Percentiles rank a stretch among this genome's conserved stretches.
phyloP scores from a whole-genome alignment of 2,888 invertebrate species.

The Amblyjoppa proteus region DNA sequence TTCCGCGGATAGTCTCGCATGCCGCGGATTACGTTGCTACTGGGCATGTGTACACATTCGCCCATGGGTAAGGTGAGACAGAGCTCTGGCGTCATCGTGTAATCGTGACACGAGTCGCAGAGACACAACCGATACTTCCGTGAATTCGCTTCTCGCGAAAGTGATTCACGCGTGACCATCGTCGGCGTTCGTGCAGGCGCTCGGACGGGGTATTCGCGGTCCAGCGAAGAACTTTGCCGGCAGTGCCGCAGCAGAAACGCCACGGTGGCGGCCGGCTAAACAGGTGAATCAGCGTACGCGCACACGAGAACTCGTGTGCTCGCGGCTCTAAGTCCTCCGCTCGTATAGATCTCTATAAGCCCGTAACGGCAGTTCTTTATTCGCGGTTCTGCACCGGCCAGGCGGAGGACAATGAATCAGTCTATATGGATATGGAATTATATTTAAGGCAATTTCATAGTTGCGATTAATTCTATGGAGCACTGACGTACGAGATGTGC shows the following conservation, averaged over 20 bases:
- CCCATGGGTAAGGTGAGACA: slow-evolving; percentile 43
- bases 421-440: slow-evolving; percentile 4
- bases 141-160: slow-evolving; percentile 64
- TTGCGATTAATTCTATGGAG: slow-evolving; percentile 3
- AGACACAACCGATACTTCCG: slow-evolving; percentile 53
- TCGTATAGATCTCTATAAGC: slow-evolving; percentile 41
- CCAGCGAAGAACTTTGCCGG: slow-evolving; percentile 20
- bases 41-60: slow-evolving; percentile 37
- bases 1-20: slow-evolving; percentile 30
- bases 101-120: slow-evolving; percentile 16
- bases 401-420: slow-evolving; percentile 24
- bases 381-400: not conserved
- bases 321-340: slow-evolving; percentile 38
- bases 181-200: slow-evolving; percentile 17
- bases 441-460: slow-evolving; percentile 12
- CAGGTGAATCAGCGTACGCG: slow-evolving; percentile 48
- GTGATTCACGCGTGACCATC: slow-evolving; percentile 63
- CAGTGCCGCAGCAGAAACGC: not conserved
- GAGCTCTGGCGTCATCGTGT: slow-evolving; percentile 41
- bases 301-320: slow-evolving; percentile 16
- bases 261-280: slow-evolving; percentile 9
- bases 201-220: not conserved
- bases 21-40: slow-evolving; percentile 58
- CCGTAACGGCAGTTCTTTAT: slow-evolving; percentile 40
- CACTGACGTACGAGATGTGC: slow-evolving; percentile 13